Conservation (phyloP, 2,888 invertebrate genomes). For the Pelosia muscerda region DNA sequence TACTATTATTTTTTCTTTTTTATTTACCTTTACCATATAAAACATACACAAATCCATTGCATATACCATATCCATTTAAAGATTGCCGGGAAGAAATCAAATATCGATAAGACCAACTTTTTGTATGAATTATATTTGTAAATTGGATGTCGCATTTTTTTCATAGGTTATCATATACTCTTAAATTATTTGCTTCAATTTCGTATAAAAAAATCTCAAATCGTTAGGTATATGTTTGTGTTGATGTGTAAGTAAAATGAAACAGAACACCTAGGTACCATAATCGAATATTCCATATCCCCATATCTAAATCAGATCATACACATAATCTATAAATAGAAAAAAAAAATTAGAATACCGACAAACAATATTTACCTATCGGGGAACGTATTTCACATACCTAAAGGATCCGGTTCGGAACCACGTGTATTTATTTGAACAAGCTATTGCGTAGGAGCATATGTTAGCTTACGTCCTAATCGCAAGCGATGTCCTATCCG, state of each 20-base stretch:
- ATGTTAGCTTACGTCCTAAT: slow-evolving; percentile 72
- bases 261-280: not conserved
- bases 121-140: too few relatives aligned
- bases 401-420: slow-evolving; percentile 75
- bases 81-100: too few relatives aligned
- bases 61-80: too few relatives aligned
- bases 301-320: slow-evolving; percentile 2
- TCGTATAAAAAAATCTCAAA: not conserved
- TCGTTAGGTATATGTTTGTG: too few relatives aligned
- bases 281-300: not conserved
- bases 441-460: slow-evolving; percentile 79
- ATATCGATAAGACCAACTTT: too few relatives aligned
- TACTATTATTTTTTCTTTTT: too few relatives aligned
- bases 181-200: not conserved
- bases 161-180: not conserved
- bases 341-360: slow-evolving; percentile 10
- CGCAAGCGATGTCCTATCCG: slow-evolving; percentile 75
- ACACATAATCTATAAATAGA: slow-evolving; percentile 9
- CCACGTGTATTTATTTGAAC: slow-evolving; percentile 83
- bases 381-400: slow-evolving; percentile 71
- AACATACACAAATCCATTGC: too few relatives aligned
- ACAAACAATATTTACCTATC: slow-evolving; percentile 33
- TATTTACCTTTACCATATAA: too few relatives aligned
- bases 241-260: too few relatives aligned
- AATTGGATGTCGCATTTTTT: not conserved